phyloP scores from a whole-genome alignment of 1,140 invertebrate species.

The Lanistes nyassanus region DNA sequence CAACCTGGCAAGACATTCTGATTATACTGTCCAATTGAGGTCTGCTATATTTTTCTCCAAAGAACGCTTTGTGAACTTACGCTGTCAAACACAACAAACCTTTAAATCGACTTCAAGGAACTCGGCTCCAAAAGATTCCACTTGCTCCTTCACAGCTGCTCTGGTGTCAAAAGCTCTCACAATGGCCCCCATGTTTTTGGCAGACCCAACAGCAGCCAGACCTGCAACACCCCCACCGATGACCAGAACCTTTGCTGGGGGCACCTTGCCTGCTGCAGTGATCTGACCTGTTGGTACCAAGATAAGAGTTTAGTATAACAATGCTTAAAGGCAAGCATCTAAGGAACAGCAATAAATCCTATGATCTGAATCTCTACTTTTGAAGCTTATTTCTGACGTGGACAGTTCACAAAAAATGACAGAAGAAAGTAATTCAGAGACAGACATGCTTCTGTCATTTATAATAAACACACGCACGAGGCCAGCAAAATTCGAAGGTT shows the following conservation, averaged over 20 bases:
- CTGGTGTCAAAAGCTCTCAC: conserved; percentile 89
- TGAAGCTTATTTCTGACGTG: no score
- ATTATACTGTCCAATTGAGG: no score
- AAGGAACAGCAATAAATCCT: background rate
- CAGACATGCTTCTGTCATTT: no score
- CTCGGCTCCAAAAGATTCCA: conserved; percentile 89
- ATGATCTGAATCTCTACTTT: no score
- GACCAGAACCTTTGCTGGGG: conserved; percentile 86
- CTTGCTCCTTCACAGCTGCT: conserved; percentile 87
- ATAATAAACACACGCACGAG: no score
- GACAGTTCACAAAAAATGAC: background rate
- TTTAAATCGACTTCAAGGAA: conserved; percentile 82
- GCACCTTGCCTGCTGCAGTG: conserved; percentile 86
- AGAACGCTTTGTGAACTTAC: background rate
- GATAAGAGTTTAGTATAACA: background rate
- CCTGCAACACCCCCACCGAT: conserved; percentile 91
- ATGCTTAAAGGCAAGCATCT: conserved; percentile 16
- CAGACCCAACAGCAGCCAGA: conserved; percentile 84
- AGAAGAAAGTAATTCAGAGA: background rate
- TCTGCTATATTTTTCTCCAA: background rate
- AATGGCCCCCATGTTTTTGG: conserved; percentile 89
- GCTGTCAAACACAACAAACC: conserved; percentile 55
- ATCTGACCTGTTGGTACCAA: conserved; percentile 76
- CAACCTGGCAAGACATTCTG: no score
- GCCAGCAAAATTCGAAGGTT: no score